Evolutionary conservation across 2,888 invertebrate species (phyloP), one percentile per base, ranked within the genome.

Genomic region (Troglohyphantes excavatus): DNA sequence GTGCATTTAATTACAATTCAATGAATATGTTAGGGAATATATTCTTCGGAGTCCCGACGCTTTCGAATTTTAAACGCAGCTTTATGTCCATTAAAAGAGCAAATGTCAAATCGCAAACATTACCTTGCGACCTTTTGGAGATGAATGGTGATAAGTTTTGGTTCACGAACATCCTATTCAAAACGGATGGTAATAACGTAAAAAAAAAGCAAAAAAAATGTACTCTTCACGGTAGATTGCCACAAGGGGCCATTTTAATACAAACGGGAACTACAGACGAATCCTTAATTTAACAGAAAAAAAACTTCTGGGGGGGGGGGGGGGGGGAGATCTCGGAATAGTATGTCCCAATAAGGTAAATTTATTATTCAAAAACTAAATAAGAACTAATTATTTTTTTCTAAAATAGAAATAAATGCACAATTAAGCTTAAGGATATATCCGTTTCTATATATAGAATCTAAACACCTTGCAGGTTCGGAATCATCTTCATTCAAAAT

Each of bases 31-130:
- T 39, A n/a, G n/a, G n/a, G n/a, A n/a, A n/a, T n/a, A n/a, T n/a
- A n/a, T n/a, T 39, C 7, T 39, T 39, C 39, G 13, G 2, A 39
- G 7, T 11, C 13, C 39, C 53, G n/a, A n/a, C 53, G 13, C n/a
- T 53, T 53, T n/a, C 5, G 17, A n/a, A 53, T 53, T 53, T 53
- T 13, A 53, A 53, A 53, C 17, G 17, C 13, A 53, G 13, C n/a
- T 13, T 0, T n/a, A 9, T 53, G 5, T 53, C 53, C 53, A 39
- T 53, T 53, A 53, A n/a, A 53, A 53, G 53, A 53, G 53, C 53
- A 53, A 53, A 53, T 53, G 53, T 53, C 53, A 53, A 53, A n/a
- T 53, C 5, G 53, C 53, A n/a, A 53, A 53, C 53, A 53, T 53
- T 53, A 53, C 17, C 53, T 53, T 53, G 17, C n/a, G n/a, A 53